Percentiles rank a stretch among this genome's conserved stretches.
Conservation (phyloP, 2,797 vertebrate species). For the Mus spretus region DNA sequence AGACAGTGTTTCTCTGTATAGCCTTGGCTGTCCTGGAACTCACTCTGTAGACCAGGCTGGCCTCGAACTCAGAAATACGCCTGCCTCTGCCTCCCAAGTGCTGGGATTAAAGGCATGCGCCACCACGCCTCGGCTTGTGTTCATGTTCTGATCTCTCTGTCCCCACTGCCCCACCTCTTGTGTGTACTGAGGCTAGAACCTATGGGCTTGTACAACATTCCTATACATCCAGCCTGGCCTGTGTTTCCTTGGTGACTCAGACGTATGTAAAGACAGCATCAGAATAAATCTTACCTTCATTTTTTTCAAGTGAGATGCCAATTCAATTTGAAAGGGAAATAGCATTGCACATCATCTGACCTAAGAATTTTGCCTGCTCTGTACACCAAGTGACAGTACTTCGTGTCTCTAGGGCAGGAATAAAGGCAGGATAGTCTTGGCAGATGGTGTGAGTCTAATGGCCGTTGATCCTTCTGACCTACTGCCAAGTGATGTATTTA, state of each 20-base stretch:
- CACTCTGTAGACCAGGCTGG: too few species aligned
- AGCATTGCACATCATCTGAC: neutral
- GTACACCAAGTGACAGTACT: neutral
- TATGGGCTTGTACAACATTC: neutral
- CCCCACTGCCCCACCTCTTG: neutral
- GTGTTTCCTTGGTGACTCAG: neutral
- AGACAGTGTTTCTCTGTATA: too few species aligned
- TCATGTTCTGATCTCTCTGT: neutral
- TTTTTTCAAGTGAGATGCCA: conserved; percentile 3
- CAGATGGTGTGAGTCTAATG: neutral
- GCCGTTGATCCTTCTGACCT: neutral
- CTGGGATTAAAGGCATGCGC: too few species aligned
- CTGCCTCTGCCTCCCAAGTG: too few species aligned
- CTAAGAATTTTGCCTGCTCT: conserved; percentile 6
- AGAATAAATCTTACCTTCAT: conserved; percentile 10
- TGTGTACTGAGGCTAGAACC: neutral
- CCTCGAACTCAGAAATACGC: too few species aligned
- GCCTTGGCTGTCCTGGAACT: too few species aligned
- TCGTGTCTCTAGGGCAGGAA: neutral
- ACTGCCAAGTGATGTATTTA: neutral
- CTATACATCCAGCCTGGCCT: neutral
- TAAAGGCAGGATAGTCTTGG: neutral
- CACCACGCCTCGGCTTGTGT: too few species aligned
- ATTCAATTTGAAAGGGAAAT: conserved; percentile 24
- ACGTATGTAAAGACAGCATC: conserved; percentile 22